These are phyloP conservation scores for Indri indri DNA, from an alignment of 2,113 vertebrate species.

Conservation along the genomic window DNA sequence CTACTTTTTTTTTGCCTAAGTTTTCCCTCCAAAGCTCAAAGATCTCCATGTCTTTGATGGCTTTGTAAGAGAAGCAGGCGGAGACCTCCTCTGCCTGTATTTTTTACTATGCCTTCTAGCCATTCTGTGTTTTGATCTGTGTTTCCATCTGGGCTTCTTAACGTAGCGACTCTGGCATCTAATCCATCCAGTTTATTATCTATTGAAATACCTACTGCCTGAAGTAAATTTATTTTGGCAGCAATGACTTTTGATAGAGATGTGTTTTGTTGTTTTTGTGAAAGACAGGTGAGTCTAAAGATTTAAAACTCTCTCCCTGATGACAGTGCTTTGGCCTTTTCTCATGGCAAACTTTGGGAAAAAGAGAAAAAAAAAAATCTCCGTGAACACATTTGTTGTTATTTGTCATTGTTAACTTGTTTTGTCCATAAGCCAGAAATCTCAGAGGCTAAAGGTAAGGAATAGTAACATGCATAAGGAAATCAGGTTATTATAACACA, in stretches of 20 bases:
- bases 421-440: not conserved
- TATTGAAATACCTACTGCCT: conserved; percentile 57
- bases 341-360: not conserved
- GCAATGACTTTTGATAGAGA: conserved; percentile 55
- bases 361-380: not conserved
- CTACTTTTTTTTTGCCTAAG: not conserved
- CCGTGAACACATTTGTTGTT: conserved; percentile 30
- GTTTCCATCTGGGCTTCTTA: conserved; percentile 57
- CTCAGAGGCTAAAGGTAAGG: not conserved
- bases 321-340: not conserved
- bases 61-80: conserved; percentile 3
- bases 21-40: conserved; percentile 56
- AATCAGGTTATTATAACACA: not conserved
- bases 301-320: not conserved
- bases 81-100: not conserved
- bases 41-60: conserved; percentile 6
- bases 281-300: conserved; percentile 37
- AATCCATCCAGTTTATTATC: conserved; percentile 67
- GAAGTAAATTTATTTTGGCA: conserved; percentile 65
- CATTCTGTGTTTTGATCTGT: conserved; percentile 55
- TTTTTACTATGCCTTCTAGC: conserved; percentile 49
- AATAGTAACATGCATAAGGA: not conserved
- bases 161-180: conserved; percentile 18
- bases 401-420: conserved; percentile 29
- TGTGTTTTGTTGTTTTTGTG: conserved; percentile 9